These are phyloP conservation scores for Eristalinus sepulchralis DNA, from an alignment of 2,888 invertebrate genomes.

Conservation along the genomic window DNA sequence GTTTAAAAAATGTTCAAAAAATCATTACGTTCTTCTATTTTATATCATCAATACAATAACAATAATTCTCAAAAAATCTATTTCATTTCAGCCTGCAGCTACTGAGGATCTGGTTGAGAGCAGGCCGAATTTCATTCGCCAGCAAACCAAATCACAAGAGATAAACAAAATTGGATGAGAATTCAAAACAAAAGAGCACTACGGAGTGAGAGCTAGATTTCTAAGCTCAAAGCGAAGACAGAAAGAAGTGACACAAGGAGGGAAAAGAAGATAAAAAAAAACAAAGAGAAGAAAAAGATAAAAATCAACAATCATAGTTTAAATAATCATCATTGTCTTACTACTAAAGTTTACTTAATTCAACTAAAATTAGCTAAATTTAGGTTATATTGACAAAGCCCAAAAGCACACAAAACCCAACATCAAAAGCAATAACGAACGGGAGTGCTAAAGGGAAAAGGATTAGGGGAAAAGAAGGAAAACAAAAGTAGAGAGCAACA, in stretches of 20 bases:
- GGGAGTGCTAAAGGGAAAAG: neutral
- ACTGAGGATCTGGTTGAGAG: constrained; percentile 66
- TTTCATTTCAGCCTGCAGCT: constrained; percentile 59
- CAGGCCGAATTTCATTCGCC: constrained; percentile 66
- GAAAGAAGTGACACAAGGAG: neutral
- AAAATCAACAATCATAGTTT: constrained; percentile 49
- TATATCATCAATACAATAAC: neutral
- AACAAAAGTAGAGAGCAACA: neutral
- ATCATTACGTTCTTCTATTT: neutral
- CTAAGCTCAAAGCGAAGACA: neutral
- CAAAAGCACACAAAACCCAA: constrained; percentile 12
- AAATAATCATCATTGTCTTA: constrained; percentile 42
- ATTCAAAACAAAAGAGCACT: neutral
- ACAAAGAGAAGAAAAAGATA: neutral
- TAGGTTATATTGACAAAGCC: constrained; percentile 56
- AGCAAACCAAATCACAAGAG: constrained; percentile 62
- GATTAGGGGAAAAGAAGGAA: neutral
- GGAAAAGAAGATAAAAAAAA: neutral
- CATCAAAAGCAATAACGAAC: constrained; percentile 41
- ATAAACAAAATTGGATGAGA: constrained; percentile 42
- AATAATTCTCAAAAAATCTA: neutral
- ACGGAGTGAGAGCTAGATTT: neutral
- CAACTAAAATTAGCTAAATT: constrained; percentile 62
- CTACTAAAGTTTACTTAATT: constrained; percentile 56
- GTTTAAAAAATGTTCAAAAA: no score